These are phyloP conservation scores for Clitarchus hookeri DNA, from an alignment of 2,888 invertebrate genomes.

Conservation along the genomic window DNA sequence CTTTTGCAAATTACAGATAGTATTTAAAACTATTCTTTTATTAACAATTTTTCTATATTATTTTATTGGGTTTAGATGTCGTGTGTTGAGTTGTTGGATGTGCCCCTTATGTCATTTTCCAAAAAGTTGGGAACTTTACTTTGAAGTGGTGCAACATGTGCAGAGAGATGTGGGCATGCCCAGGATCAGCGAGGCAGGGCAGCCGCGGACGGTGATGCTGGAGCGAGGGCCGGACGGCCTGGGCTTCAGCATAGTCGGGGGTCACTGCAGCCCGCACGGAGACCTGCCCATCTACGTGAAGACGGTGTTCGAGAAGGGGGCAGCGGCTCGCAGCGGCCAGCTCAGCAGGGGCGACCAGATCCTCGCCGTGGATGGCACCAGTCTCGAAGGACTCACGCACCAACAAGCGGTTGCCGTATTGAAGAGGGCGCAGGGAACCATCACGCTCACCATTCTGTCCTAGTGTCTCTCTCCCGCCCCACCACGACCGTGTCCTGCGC, in stretches of 20 bases:
- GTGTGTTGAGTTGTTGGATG: background rate
- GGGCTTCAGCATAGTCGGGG: constrained; percentile 62
- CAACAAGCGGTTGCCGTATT: constrained; percentile 55
- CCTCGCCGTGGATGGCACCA: constrained; percentile 53
- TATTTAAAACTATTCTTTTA: no score
- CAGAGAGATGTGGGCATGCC: background rate
- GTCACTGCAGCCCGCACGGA: constrained; percentile 58
- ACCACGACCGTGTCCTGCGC: background rate
- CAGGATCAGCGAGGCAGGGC: constrained; percentile 33
- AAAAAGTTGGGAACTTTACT: background rate
- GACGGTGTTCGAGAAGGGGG: constrained; percentile 54
- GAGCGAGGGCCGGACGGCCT: constrained; percentile 59
- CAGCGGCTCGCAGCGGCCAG: constrained; percentile 52
- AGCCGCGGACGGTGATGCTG: constrained; percentile 46
- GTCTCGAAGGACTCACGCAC: constrained; percentile 54
- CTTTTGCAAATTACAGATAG: no score
- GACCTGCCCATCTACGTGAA: constrained; percentile 61
- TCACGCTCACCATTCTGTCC: constrained; percentile 52
- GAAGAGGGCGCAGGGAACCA: constrained; percentile 57
- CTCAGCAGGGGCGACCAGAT: constrained; percentile 55
- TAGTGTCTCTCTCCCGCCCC: constrained; percentile 24
- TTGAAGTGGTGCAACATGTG: background rate
- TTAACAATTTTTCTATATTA: no score
- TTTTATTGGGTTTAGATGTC: background rate
- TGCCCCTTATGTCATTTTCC: background rate